Evolutionary conservation across 2,113 vertebrate species (phyloP).

Genomic region (Callithrix jacchus): DNA sequence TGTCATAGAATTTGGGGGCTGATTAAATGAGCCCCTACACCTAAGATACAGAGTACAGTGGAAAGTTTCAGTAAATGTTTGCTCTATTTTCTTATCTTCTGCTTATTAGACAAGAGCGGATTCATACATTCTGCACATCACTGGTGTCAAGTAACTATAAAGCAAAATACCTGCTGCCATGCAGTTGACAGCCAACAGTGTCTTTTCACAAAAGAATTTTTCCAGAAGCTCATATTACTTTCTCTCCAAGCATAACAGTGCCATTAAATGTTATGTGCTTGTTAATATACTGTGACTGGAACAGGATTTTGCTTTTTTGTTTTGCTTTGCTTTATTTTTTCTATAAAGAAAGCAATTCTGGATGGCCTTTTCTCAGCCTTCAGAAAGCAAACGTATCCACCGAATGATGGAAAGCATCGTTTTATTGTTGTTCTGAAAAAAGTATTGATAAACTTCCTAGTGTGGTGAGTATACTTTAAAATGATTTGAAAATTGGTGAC

Average conservation of each 20-base stretch:
- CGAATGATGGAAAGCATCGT: neutral
- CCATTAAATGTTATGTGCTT: conserved; percentile 21
- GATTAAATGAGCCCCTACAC: neutral
- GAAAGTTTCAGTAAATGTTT: neutral
- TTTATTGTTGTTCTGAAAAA: conserved; percentile 10
- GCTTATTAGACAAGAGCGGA: neutral
- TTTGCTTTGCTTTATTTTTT: neutral
- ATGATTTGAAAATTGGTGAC: neutral
- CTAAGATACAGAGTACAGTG: neutral
- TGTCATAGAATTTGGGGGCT: neutral
- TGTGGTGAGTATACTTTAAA: neutral
- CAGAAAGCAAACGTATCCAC: conserved; percentile 11
- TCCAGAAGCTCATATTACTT: neutral
- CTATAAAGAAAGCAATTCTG: neutral
- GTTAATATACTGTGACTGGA: neutral
- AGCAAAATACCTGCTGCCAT: neutral
- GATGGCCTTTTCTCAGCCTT: neutral
- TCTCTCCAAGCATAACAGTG: conserved; percentile 1
- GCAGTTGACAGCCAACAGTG: neutral
- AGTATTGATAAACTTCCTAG: neutral
- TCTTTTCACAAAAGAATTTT: neutral
- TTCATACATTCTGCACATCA: neutral
- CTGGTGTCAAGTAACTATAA: neutral
- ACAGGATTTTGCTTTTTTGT: neutral
- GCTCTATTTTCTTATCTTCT: neutral